Conservation (phyloP, 2,113 vertebrate species). For the Ancistrus triradiatus region DNA sequence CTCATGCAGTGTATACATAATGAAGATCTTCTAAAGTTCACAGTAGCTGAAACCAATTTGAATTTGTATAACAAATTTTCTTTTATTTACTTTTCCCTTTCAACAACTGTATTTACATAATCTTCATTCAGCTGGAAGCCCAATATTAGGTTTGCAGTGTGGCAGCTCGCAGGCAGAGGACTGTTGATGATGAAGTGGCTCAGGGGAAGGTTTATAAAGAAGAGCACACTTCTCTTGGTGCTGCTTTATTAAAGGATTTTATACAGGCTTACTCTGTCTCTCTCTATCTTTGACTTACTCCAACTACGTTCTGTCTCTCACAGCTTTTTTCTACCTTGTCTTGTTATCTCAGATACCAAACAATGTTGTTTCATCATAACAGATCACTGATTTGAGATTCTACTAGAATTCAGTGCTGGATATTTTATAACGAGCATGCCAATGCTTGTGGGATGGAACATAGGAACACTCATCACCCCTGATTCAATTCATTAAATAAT, state of each 20-base stretch:
- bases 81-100: slow-evolving; percentile 26
- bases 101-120: slow-evolving; percentile 53
- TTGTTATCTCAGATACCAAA: too few relatives aligned
- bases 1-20: background rate
- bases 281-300: too few relatives aligned
- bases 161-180: slow-evolving; percentile 54
- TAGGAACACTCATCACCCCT: too few relatives aligned
- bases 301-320: too few relatives aligned
- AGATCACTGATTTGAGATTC: too few relatives aligned
- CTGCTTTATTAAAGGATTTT: slow-evolving; percentile 54
- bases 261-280: slow-evolving; percentile 16
- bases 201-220: slow-evolving; percentile 63
- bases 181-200: slow-evolving; percentile 69
- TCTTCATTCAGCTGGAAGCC: slow-evolving; percentile 61
- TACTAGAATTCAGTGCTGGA: too few relatives aligned
- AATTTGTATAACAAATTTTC: slow-evolving; percentile 29
- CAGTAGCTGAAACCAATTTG: slow-evolving; percentile 52
- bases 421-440: too few relatives aligned
- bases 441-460: too few relatives aligned
- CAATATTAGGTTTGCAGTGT: slow-evolving; percentile 63
- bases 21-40: slow-evolving; percentile 48
- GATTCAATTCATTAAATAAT: too few relatives aligned
- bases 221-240: slow-evolving; percentile 58
- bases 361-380: too few relatives aligned
- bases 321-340: too few relatives aligned